Base-by-base conservation (phyloP, 1,140 invertebrate genomes). In the Lepidostoma basale region DNA sequence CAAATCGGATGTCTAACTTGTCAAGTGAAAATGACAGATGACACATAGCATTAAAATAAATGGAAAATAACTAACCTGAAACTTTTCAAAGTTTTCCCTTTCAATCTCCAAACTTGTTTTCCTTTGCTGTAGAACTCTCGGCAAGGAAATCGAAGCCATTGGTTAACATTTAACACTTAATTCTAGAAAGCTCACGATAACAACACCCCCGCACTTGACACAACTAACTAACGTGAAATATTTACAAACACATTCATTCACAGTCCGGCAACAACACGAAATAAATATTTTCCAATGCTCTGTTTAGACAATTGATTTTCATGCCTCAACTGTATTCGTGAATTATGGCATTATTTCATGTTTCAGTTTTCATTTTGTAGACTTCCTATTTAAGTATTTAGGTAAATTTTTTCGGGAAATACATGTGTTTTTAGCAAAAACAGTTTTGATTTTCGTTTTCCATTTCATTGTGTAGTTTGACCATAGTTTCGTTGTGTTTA, bases 51-150 rank as follows among this genome's bases (percentile, higher is more conserved):
- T 16, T 16, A 18, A 23, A 20, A 56, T 14, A 44, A 9, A 52
- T 5, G n/a, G 3, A 28, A 64, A 39, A 10, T 52, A 4, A 56
- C 74, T 70, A 75, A 92, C 91, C 88, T 92, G 90, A 74, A 87
- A 88, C 78, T 91, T 91, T 78, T 90, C 88, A 75, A 91, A 91
- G 69, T 88, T 87, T 77, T 91, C 89, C 33, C 88, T 84, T 77
- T 91, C 88, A 67, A 89, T 84, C 77, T 92, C 89, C 70, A 90
- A 76, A 75, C 88, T 90, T 36, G 88, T 90, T 78, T 90, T 91
- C 72, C 88, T 85, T 68, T 87, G 86, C 75, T 90, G 88, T 36
- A 91, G 79, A 60, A 91, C 88, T 74, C 88, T 82, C n/a, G 89
- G 88, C 74, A 90, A 79, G 12, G 88, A 90, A 74, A 90, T 80